A percentile compares a stretch with the other conserved stretches of the same genome.
Evolutionary conservation across 2,113 vertebrate genomes (phyloP).

Genomic region (Sclerurus mexicanus): DNA sequence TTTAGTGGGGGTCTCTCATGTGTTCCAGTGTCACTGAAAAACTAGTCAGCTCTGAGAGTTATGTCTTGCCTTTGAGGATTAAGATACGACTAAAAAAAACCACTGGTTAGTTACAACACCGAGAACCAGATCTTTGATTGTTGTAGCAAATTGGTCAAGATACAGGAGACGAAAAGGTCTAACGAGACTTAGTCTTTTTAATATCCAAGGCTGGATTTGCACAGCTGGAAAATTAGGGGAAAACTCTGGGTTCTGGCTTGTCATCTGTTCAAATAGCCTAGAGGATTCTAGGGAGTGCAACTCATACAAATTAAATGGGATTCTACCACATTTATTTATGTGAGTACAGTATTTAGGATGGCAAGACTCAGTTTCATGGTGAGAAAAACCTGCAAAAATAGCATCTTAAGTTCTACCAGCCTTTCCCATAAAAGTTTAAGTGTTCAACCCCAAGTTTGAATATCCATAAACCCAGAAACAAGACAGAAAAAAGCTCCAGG

Average conservation of each 20-base stretch:
- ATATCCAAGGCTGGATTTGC: constrained; percentile 5
- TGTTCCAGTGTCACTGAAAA: neutral
- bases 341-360: neutral
- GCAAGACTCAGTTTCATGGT: neutral
- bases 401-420: neutral
- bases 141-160: neutral
- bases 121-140: neutral
- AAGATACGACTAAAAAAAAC: neutral
- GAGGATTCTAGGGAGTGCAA: neutral
- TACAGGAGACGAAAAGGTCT: neutral
- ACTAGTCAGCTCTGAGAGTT: neutral
- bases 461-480: neutral
- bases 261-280: constrained; percentile 8
- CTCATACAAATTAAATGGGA: neutral
- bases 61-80: neutral
- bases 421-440: neutral
- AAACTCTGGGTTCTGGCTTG: neutral
- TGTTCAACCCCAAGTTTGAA: neutral
- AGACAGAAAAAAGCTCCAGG: neutral
- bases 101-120: neutral
- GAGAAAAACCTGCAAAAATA: neutral
- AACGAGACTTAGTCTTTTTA: neutral
- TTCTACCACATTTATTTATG: constrained; percentile 5
- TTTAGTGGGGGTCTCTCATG: neutral
- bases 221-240: neutral